Evolutionary conservation across 2,888 invertebrate genomes (phyloP), one percentile per base, ranked within the genome.

Genomic region (Siphonodentalium dalli): DNA sequence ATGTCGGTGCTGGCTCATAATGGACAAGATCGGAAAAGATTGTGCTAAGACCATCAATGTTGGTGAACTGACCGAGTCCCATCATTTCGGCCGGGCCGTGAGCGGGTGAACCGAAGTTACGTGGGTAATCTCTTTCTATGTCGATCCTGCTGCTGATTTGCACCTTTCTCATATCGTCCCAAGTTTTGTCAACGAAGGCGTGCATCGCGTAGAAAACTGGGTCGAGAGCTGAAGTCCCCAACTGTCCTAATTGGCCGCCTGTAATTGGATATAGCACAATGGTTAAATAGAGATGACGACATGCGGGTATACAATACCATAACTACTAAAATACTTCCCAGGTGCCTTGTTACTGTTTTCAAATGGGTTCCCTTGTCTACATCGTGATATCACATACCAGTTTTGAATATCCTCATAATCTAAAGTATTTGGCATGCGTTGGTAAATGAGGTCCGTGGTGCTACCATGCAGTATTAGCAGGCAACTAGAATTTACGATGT

Each of bases 181-280:
- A 74, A 8, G 72, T 49, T 43, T 69, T 70, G 48, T 75, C 75
- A 5, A 73, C 70, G 40, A 67, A 73, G 1, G 68, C 57, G 53
- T 74, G 72, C 34, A 71, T 69, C 15, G 71, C 38, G 61, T 68
- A 75, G 52, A 74, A 75, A 9, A 71, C 51, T 0, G 72, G 72
- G 45, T 75, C 75, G 44, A 61, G 66, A 2, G 74, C 56, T 0
- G 75, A 68, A 0, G 72, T 72, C 20, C 68, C 63, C 18, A 74
- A 46, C 9, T 58, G 59, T 2, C 60, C 68, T 69, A 75, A 69
- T 34, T 70, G 68, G 9, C 70, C 70, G 34, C 65, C n/a, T n/a
- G n/a, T n/a, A n/a, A n/a, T n/a, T n/a, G n/a, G n/a, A n/a, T n/a
- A n/a, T n/a, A n/a, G n/a, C n/a, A n/a, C n/a, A n/a, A n/a, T n/a